Conservation (phyloP, 1,140 invertebrate species). For the Micrasema longulum region DNA sequence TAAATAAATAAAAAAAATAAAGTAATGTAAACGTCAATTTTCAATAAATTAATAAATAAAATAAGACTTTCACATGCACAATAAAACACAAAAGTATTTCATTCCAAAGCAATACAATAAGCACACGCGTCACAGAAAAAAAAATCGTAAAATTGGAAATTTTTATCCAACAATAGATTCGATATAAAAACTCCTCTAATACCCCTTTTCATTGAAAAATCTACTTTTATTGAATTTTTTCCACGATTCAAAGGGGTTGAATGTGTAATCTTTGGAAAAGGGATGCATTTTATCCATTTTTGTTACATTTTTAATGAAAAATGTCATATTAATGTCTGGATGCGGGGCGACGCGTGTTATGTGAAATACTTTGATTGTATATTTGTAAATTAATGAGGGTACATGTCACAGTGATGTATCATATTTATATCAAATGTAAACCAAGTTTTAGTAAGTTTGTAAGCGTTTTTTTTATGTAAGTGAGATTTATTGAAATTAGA, state of each 20-base stretch:
- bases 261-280: conserved; percentile 44
- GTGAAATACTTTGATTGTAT: too few relatives aligned
- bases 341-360: background rate
- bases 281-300: conserved; percentile 27
- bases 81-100: too few relatives aligned
- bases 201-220: conserved; percentile 26
- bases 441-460: too few relatives aligned
- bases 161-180: conserved; percentile 43
- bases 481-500: too few relatives aligned
- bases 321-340: conserved; percentile 11
- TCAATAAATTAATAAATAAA: too few relatives aligned
- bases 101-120: background rate
- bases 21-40: too few relatives aligned
- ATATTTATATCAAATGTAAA: too few relatives aligned
- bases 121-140: conserved; percentile 21
- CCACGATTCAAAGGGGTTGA: conserved; percentile 46
- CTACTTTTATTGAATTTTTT: conserved; percentile 26
- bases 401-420: too few relatives aligned
- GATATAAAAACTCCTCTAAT: conserved; percentile 18
- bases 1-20: too few relatives aligned
- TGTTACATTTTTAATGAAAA: conserved; percentile 26
- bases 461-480: too few relatives aligned
- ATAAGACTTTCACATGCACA: too few relatives aligned
- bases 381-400: too few relatives aligned
- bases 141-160: conserved; percentile 49